Evolutionary conservation across 2,113 vertebrate species (phyloP).

Genomic region (Perca fluviatilis): DNA sequence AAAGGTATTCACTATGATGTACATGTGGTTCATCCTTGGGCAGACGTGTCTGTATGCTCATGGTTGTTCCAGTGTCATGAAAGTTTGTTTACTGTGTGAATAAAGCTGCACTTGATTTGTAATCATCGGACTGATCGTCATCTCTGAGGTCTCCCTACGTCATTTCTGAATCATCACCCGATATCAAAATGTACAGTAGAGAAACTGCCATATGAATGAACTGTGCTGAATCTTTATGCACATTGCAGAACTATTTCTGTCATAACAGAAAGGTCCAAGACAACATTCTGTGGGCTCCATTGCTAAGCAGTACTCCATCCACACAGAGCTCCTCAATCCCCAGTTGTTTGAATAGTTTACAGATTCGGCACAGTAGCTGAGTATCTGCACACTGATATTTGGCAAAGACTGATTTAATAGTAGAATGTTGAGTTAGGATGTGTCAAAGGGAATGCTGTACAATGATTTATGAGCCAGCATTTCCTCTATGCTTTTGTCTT

Average conservation of each 20-base stretch:
- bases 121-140: too few relatives aligned
- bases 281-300: slow-evolving; percentile 58
- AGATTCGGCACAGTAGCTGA: slow-evolving; percentile 62
- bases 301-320: slow-evolving; percentile 58
- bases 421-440: slow-evolving; percentile 74
- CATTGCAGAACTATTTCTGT: slow-evolving; percentile 50
- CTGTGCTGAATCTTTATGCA: slow-evolving; percentile 40
- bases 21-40: too few relatives aligned
- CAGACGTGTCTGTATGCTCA: too few relatives aligned
- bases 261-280: slow-evolving; percentile 52
- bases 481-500: slow-evolving; percentile 78
- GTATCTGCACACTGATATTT: slow-evolving; percentile 66
- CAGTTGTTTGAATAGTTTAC: slow-evolving; percentile 72
- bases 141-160: too few relatives aligned
- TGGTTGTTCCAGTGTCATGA: too few relatives aligned
- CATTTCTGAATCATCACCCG: too few relatives aligned
- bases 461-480: slow-evolving; percentile 80
- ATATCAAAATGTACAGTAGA: not conserved
- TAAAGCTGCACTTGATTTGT: too few relatives aligned
- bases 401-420: slow-evolving; percentile 75
- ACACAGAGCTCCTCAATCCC: slow-evolving; percentile 62
- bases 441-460: slow-evolving; percentile 75
- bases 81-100: too few relatives aligned
- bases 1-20: too few relatives aligned
- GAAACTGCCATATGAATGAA: slow-evolving; percentile 48